These are phyloP conservation scores for Pseudopipra pipra DNA, from an alignment of 2,113 vertebrate genomes.

Conservation along the genomic window DNA sequence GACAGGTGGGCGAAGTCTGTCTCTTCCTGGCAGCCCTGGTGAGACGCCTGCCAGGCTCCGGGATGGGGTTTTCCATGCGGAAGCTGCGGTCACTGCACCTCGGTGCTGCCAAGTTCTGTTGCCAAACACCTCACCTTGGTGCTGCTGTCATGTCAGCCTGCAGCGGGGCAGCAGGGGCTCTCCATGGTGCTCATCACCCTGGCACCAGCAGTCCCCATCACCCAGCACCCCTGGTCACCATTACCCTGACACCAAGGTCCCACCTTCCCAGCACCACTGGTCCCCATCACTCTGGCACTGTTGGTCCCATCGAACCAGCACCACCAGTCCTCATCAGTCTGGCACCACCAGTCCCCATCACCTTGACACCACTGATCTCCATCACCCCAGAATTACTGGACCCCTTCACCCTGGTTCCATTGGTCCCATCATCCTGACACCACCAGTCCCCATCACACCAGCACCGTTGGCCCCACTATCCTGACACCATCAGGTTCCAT, in stretches of 20 bases:
- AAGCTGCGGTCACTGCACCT: not conserved
- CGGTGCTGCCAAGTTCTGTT: not conserved
- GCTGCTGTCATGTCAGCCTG: not conserved
- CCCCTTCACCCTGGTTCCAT: not conserved
- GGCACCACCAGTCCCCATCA: no score
- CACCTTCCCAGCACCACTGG: no score
- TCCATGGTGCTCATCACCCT: not conserved
- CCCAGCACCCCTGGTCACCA: accelerated
- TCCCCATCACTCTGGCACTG: not conserved
- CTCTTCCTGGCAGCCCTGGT: not conserved
- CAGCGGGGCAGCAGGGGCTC: not conserved
- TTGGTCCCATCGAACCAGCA: not conserved
- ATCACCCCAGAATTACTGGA: no score
- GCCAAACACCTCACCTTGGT: not conserved
- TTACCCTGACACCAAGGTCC: not conserved
- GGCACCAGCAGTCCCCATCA: not conserved
- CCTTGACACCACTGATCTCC: not conserved
- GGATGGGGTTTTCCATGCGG: not conserved
- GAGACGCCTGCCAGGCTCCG: not conserved
- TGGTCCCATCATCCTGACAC: not conserved
- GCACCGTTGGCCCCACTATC: not conserved
- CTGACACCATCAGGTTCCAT: not conserved
- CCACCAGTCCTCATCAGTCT: not conserved
- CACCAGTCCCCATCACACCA: not conserved
- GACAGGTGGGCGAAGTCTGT: accelerated